phyloP scores from a whole-genome alignment of 2,113 vertebrate species.

The Labrus mixtus region DNA sequence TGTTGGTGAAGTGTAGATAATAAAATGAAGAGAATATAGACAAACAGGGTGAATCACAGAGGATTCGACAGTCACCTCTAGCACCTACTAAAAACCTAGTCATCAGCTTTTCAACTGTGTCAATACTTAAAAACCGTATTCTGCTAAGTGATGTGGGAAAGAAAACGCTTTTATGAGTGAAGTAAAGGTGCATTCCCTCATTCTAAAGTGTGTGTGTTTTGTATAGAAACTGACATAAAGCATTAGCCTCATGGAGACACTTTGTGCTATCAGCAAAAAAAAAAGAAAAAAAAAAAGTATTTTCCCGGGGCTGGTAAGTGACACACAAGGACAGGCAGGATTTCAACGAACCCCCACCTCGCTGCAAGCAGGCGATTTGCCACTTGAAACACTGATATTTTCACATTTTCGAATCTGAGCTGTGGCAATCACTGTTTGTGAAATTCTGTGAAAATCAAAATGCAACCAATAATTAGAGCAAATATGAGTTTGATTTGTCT shows the following conservation, averaged over 20 bases:
- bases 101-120: slow-evolving; percentile 68
- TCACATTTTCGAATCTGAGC: slow-evolving; percentile 26
- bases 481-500: slow-evolving; percentile 10
- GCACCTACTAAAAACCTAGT: slow-evolving; percentile 55
- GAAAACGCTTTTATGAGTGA: slow-evolving; percentile 60
- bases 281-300: slow-evolving; percentile 30
- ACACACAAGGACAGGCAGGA: slow-evolving; percentile 75
- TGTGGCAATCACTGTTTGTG: background rate
- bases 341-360: slow-evolving; percentile 48
- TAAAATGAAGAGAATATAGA: slow-evolving; percentile 66
- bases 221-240: slow-evolving; percentile 77
- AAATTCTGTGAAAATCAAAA: background rate
- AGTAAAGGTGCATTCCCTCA: slow-evolving; percentile 65
- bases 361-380: slow-evolving; percentile 55
- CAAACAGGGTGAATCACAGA: slow-evolving; percentile 44
- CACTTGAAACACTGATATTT: slow-evolving; percentile 50
- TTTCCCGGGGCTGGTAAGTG: slow-evolving; percentile 73
- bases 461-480: background rate
- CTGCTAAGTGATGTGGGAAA: slow-evolving; percentile 55
- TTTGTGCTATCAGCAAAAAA: slow-evolving; percentile 75
- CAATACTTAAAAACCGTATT: slow-evolving; percentile 52
- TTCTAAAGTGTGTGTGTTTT: slow-evolving; percentile 63
- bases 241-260: slow-evolving; percentile 76
- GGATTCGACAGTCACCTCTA: slow-evolving; percentile 61
- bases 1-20: slow-evolving; percentile 73